Evolutionary conservation across 1,140 invertebrate species (phyloP), one percentile per base, ranked within the genome.

Genomic region (Metopolophium dirhodum): DNA sequence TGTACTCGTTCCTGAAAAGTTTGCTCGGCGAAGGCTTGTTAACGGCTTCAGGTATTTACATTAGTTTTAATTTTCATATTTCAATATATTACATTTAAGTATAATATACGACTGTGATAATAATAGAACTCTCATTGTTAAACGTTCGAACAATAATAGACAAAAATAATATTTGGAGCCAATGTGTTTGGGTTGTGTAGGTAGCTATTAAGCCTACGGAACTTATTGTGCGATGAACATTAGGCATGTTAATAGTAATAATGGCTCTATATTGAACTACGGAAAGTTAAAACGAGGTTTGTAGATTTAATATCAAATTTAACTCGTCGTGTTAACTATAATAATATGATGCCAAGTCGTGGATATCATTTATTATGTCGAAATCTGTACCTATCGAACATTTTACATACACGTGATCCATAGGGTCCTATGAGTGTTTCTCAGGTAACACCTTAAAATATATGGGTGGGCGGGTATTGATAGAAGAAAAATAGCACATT

Each of bases 11-110:
- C 83, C 93, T 94, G 77, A 93, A 90, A 57, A 94, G 94, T 89
- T 90, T 93, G 8, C 93, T 94, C 2, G 94, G 94, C 23, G 93
- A 94, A 49, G 94, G 94, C 23, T 54, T 94, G 41, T 94, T 94
- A 49, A 93, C 94, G 0, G 94, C 94, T 91, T 90, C 94, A 82
- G 94, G 94, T 94, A 93, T 54, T 89, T 37, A 54, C n/a, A 37
- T 89, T 37, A 41, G 22, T 37, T 54, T 89, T 89, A 6, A 86
- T 45, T 86, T 77, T n/a, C 4, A 77, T 35, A 7, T 77, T 77
- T 77, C 14, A n/a, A 77, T n/a, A 0, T 20, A 18, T 0, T 30
- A 30, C 4, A 77, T n/a, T 77, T n/a, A n/a, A 77, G 30, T 11
- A n/a, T 8, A 47, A 7, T 68, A 18, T 18, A 35, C 7, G 61